These are phyloP conservation scores for Nasonia oneida DNA, from an alignment of 2,888 invertebrate species.

Conservation along the genomic window DNA sequence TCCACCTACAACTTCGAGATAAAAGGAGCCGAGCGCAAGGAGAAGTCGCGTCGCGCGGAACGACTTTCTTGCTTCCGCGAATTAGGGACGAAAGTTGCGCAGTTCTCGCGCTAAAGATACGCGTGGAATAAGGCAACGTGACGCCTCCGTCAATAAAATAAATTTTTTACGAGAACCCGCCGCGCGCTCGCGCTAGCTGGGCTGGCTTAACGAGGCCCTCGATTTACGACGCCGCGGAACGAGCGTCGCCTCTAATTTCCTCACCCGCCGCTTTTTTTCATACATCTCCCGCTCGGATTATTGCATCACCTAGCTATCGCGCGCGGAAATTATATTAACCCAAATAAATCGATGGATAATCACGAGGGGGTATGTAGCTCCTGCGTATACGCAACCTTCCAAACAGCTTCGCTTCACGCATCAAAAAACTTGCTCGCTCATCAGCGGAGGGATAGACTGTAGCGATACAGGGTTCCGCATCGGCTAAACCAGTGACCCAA, in stretches of 20 bases:
- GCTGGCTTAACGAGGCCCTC: slow-evolving; percentile 40
- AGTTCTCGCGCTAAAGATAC: slow-evolving; percentile 42
- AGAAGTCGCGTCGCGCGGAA: background rate
- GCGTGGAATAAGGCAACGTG: slow-evolving; percentile 1
- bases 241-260: slow-evolving; percentile 43
- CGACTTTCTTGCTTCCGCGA: slow-evolving; percentile 18
- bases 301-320: background rate
- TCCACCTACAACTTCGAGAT: background rate
- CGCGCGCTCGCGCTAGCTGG: too few species aligned
- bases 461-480: background rate
- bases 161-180: slow-evolving; percentile 31
- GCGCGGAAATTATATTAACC: background rate
- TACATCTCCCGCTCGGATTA: background rate
- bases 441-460: background rate
- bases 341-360: background rate
- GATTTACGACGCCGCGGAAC: slow-evolving; percentile 43
- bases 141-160: slow-evolving; percentile 42
- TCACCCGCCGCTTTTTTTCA: background rate
- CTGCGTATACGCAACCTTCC: background rate
- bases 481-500: slow-evolving; percentile 40
- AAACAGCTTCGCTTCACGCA: background rate
- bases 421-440: background rate
- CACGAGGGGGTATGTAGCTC: background rate
- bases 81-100: slow-evolving; percentile 35
- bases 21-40: slow-evolving; percentile 9